Evolutionary conservation across 2,888 invertebrate genomes (phyloP).

Genomic region (Xestobium rufovillosum): DNA sequence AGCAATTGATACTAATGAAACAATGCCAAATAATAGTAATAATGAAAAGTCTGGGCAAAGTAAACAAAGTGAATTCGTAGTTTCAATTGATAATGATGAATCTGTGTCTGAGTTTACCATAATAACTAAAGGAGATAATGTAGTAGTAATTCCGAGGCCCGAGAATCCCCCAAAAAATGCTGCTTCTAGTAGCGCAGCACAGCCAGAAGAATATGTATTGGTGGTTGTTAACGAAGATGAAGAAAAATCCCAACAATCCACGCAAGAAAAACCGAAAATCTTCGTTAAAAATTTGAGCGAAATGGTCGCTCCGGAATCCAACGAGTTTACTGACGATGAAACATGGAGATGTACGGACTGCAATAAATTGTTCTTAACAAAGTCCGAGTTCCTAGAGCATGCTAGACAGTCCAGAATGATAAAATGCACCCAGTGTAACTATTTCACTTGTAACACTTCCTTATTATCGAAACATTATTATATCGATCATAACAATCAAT

Average conservation of each 20-base stretch:
- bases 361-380: not conserved
- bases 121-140: no score
- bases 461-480: conserved; percentile 15
- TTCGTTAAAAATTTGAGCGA: conserved; percentile 18
- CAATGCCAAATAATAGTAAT: no score
- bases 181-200: no score
- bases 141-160: conserved; percentile 19
- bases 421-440: conserved; percentile 16
- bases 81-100: no score
- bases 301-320: conserved; percentile 13
- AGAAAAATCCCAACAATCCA: conserved; percentile 4
- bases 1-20: no score
- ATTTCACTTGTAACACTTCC: conserved; percentile 11
- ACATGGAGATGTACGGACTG: conserved; percentile 9
- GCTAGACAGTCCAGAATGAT: not conserved
- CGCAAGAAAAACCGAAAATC: conserved; percentile 18
- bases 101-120: no score
- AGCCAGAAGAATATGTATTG: no score
- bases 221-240: conserved; percentile 17
- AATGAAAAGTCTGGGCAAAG: no score
- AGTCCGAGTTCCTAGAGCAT: not conserved
- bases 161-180: conserved; percentile 11
- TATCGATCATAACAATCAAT: not conserved
- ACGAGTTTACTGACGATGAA: conserved; percentile 5
- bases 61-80: no score